Base-by-base conservation (phyloP, 2,888 invertebrate species). In the Pelosia muscerda region DNA sequence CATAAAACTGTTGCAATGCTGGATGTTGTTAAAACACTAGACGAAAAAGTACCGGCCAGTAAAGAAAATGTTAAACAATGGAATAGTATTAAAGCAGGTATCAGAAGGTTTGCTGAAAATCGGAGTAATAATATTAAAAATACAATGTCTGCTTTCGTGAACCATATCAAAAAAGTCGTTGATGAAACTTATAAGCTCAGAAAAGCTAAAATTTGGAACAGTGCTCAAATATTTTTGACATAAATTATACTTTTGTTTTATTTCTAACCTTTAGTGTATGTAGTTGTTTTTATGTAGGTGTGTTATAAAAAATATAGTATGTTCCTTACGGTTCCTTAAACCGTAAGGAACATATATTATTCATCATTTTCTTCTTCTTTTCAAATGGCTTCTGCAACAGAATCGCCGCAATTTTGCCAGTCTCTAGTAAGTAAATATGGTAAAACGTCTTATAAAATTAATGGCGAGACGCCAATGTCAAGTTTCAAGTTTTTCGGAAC, bases 1-100 rank as follows among this genome's bases (percentile, higher is more conserved):
- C 81, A 84, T 13, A 82, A 76, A 69, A 85, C 88, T 0, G 56
- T 85, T 15, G 83, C 83, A 0, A 72, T 85, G n/a, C 64, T 86
- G 13, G 81, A 84, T 8, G 61, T 86, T 5, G 5, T 87, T 13
- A 77, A 85, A 5, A 38, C 9, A 0, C 38, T 66, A 13, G 60
- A 65, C n/a, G 42, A 59, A 10, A 65, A 65, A 19, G 28, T 65
- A 2, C 58, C 59, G 5, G 31, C 4, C 2, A 53, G 0, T n/a
- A 19, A 19, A 1, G 53, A 31, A 23, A 65, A 65, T 65, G 22
- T 53, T 15, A 22, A 28, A 25, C 6, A 22, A 53, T 65, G 65
- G 65, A 56, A n/a, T 28, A 22, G 2, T 19, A 63, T 63, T 15
- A 53, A 23, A 34, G 22, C 15, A 5, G 15, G 22, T 54, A 0